A percentile compares a stretch with the other conserved stretches of the same genome.
Evolutionary conservation across 2,113 vertebrate species (phyloP).

Genomic region (Lontra canadensis): DNA sequence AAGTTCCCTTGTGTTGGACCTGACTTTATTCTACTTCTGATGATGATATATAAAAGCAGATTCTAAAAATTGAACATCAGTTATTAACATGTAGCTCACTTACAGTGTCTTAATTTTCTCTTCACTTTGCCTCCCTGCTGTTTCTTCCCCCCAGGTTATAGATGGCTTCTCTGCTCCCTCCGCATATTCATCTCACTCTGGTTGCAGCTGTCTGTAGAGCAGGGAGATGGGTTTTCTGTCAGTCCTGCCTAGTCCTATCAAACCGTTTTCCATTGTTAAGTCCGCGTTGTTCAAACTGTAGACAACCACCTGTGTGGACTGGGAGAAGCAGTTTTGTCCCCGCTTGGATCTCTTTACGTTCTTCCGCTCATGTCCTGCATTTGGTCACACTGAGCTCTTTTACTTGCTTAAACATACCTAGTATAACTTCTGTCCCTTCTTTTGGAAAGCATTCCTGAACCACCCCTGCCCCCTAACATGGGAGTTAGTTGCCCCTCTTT

Average conservation of each 20-base stretch:
- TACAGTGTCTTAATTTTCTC: background rate
- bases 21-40: background rate
- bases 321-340: background rate
- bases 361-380: background rate
- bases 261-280: background rate
- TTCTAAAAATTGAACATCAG: background rate
- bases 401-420: background rate
- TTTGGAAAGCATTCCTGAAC: background rate
- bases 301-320: background rate
- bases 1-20: background rate
- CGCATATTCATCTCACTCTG: background rate
- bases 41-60: background rate
- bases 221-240: background rate
- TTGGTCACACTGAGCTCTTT: background rate
- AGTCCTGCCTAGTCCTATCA: background rate
- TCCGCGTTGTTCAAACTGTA: background rate
- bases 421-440: background rate
- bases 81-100: background rate
- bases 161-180: background rate
- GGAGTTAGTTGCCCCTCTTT: background rate
- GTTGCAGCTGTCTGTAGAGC: background rate
- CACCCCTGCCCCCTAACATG: background rate
- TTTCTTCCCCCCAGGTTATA: fast-evolving
- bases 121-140: background rate
- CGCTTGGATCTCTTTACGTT: background rate